Conservation (phyloP, 2,888 invertebrate species). For the Cactoblastis cactorum region DNA sequence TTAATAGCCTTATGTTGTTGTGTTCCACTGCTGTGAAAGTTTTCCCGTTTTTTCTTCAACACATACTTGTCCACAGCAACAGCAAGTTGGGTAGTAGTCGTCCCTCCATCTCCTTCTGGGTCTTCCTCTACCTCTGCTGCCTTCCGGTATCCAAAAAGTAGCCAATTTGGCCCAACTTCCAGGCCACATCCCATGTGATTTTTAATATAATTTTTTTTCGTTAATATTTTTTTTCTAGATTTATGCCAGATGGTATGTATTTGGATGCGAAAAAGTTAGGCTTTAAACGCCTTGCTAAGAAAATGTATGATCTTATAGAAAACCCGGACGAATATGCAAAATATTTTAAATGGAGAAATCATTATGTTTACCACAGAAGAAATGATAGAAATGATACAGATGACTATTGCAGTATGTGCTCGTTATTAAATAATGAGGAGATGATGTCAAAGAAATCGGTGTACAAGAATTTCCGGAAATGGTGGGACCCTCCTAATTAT, state of each 20-base stretch:
- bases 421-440: constrained; percentile 45
- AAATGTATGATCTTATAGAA: constrained; percentile 49
- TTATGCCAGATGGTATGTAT: constrained; percentile 61
- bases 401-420: constrained; percentile 61
- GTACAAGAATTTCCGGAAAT: constrained; percentile 43
- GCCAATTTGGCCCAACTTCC: too few species aligned
- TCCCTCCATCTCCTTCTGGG: too few species aligned
- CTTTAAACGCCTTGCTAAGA: constrained; percentile 37
- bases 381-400: constrained; percentile 45
- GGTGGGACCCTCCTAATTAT: constrained; percentile 55
- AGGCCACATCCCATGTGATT: too few species aligned
- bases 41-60: too few species aligned
- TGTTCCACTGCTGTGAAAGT: too few species aligned
- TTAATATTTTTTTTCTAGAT: constrained; percentile 42
- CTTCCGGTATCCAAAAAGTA: too few species aligned
- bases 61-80: too few species aligned
- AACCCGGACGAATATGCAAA: too few species aligned
- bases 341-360: constrained; percentile 62
- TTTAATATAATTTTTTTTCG: too few species aligned
- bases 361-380: constrained; percentile 51
- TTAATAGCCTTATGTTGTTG: too few species aligned
- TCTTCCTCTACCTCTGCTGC: too few species aligned
- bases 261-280: constrained; percentile 49
- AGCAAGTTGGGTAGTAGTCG: too few species aligned
- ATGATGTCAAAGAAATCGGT: constrained; percentile 36